A percentile compares a stretch with the other conserved stretches of the same genome.
Evolutionary conservation across 2,113 vertebrate species (phyloP).

Genomic region (Phrynosoma platyrhinos): DNA sequence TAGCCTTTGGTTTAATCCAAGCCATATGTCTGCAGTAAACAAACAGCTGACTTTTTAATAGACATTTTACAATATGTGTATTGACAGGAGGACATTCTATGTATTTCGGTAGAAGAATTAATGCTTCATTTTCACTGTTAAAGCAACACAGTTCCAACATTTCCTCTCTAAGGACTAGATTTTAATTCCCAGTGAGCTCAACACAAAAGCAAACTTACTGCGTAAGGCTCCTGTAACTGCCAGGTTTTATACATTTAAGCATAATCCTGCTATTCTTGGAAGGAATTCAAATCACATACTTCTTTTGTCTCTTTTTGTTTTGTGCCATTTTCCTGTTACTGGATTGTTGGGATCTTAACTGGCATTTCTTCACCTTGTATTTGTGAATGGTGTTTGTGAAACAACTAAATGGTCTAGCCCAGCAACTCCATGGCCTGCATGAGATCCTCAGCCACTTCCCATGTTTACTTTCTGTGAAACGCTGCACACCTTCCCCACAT

Average conservation of each 20-base stretch:
- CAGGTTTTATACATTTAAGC: neutral
- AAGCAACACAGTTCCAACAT: neutral
- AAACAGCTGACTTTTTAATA: constrained; percentile 33
- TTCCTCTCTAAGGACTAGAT: neutral
- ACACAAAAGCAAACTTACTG: neutral
- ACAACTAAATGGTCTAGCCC: neutral
- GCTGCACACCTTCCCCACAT: no score
- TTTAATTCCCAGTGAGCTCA: constrained; percentile 8
- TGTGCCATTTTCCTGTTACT: neutral
- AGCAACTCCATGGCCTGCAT: no score
- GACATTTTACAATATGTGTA: constrained; percentile 9
- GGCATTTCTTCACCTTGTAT: neutral
- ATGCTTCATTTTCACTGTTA: neutral
- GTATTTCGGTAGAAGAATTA: constrained; percentile 11
- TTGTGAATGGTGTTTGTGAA: neutral
- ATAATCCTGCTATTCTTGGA: neutral
- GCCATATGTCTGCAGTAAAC: constrained; percentile 32
- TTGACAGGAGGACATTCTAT: constrained; percentile 31
- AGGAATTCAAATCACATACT: neutral
- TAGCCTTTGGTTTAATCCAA: constrained; percentile 33
- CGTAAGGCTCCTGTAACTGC: neutral
- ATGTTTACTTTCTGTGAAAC: no score
- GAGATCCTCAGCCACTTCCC: no score
- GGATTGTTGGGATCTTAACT: neutral
- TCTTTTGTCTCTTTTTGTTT: neutral